phyloP scores from a whole-genome alignment of 2,113 vertebrate genomes.

The Charadrius vociferus region DNA sequence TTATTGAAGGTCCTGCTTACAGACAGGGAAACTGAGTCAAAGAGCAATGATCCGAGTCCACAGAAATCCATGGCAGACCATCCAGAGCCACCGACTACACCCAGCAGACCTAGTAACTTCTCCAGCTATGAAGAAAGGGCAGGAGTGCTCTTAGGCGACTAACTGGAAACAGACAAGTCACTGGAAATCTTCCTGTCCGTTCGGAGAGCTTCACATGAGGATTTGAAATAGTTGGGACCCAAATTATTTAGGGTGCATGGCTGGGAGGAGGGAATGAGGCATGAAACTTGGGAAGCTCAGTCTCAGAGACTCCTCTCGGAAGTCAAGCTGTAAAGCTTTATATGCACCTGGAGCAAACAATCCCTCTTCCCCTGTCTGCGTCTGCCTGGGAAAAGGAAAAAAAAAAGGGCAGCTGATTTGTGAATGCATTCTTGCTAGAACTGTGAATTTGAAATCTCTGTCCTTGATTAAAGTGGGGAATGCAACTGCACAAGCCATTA shows the following conservation, averaged over 20 bases:
- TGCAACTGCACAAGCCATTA: constrained; percentile 24
- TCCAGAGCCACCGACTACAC: not conserved
- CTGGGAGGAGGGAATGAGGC: not conserved
- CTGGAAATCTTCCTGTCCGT: not conserved
- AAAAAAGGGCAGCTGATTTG: not conserved
- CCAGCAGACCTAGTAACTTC: not conserved
- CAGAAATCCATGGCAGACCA: not conserved
- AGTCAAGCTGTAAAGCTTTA: not conserved
- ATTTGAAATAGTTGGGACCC: not conserved
- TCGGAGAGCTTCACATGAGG: not conserved
- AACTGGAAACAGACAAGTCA: not conserved
- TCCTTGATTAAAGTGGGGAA: constrained; percentile 25
- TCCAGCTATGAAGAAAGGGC: not conserved
- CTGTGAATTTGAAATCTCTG: not conserved
- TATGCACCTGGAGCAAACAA: not conserved
- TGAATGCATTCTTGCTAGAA: not conserved
- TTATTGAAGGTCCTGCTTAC: not conserved
- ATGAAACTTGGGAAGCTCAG: not conserved
- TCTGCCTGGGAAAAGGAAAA: not conserved
- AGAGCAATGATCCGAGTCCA: not conserved
- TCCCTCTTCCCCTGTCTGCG: not conserved
- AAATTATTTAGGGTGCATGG: not conserved
- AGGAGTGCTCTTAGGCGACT: not conserved
- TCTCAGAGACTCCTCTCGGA: not conserved
- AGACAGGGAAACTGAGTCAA: not conserved